phyloP scores from a whole-genome alignment of 2,113 vertebrate species.

The Candoia aspera region DNA sequence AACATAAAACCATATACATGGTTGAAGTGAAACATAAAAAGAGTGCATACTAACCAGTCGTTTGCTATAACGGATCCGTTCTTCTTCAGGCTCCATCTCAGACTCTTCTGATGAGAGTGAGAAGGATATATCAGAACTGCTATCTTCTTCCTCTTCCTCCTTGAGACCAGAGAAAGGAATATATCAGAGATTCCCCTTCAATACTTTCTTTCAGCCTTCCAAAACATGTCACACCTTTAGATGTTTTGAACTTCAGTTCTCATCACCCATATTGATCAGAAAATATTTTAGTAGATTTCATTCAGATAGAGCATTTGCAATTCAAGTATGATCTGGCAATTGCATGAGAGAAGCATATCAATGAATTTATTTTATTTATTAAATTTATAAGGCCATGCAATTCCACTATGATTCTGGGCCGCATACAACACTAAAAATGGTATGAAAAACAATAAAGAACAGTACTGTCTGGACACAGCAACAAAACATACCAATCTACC shows the following conservation, averaged over 20 bases:
- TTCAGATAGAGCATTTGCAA: neutral
- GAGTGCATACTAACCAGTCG: constrained; percentile 84
- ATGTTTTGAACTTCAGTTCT: neutral
- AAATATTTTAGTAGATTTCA: neutral
- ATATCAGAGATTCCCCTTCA: neutral
- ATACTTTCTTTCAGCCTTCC: neutral
- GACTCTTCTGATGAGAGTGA: constrained; percentile 74
- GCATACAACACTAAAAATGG: neutral
- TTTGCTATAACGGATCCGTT: constrained; percentile 92
- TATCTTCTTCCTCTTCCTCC: constrained; percentile 76
- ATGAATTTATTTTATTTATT: neutral
- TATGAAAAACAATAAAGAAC: neutral
- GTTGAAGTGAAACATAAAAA: neutral
- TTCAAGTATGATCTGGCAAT: neutral
- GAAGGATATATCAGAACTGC: constrained; percentile 77
- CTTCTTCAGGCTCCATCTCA: constrained; percentile 86
- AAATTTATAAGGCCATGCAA: neutral
- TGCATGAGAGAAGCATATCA: rapidly evolving
- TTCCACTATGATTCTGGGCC: neutral
- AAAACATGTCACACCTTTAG: neutral
- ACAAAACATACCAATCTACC: neutral
- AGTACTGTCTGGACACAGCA: neutral
- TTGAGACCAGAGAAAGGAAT: constrained; percentile 17
- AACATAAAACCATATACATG: neutral
- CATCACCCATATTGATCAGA: neutral